These are phyloP conservation scores for Muntiacus muntjak DNA, from an alignment of 2,113 vertebrate genomes.

Conservation along the genomic window DNA sequence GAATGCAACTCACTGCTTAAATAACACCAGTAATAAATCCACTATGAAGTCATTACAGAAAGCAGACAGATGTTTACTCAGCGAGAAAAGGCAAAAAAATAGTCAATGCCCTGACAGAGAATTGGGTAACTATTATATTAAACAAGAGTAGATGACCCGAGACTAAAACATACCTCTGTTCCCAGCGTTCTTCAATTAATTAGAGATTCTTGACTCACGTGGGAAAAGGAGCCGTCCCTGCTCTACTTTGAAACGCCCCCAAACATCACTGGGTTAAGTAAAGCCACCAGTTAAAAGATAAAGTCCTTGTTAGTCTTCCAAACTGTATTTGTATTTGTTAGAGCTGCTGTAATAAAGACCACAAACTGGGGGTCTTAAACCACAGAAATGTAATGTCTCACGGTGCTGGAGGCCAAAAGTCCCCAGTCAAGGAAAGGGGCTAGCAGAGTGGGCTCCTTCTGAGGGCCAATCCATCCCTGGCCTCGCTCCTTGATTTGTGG, in stretches of 20 bases:
- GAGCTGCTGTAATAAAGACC: neutral
- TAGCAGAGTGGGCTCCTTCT: neutral
- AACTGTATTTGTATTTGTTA: neutral
- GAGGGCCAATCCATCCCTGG: neutral
- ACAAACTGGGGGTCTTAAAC: neutral
- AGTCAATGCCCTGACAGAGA: neutral
- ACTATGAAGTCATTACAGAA: neutral
- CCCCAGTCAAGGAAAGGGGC: neutral
- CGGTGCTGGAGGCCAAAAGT: neutral
- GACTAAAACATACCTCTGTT: neutral
- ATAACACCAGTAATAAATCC: neutral
- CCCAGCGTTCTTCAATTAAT: neutral
- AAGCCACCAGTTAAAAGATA: neutral
- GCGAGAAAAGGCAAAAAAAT: neutral
- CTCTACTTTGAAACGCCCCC: neutral
- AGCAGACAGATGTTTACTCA: neutral
- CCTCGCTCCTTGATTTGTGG: neutral
- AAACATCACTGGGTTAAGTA: slow-evolving; percentile 1
- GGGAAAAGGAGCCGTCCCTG: neutral
- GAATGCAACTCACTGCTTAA: neutral
- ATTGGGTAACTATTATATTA: neutral
- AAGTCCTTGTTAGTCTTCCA: neutral
- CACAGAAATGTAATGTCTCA: neutral
- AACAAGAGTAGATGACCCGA: neutral
- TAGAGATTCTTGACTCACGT: slow-evolving; percentile 5